Base-by-base conservation (phyloP, 2,113 vertebrate species). In the Marmota flaviventris region DNA sequence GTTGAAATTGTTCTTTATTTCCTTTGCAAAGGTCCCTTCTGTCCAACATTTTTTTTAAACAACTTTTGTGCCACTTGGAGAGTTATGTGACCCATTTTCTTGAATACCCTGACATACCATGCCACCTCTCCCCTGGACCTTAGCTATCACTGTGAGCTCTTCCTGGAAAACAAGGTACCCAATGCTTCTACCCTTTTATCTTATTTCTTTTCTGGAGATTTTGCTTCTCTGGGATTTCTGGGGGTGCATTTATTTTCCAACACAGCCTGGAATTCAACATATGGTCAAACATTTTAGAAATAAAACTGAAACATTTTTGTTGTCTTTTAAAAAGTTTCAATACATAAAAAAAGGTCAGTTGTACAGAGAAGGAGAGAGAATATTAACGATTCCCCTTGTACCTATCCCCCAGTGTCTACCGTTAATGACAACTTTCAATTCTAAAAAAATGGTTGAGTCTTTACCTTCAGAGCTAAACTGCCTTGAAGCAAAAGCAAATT, bases 381-480 rank as follows among this genome's bases (percentile, higher is more conserved):
- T 14, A 67, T 22, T n/a, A 79, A 25, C 76, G 39, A 82, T 13
- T 9, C 3, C 16, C 5, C 58, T 1, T 75, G 9, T 37, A 11
- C 1, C 10, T 4, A 1, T 48, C 48, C 25, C 45, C 16, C 0
- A 8, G 1, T 72, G 25, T 2, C 18, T 89, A 37, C 8, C 25
- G 22, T 73, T 70, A 65, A 48, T 45, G 11, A 56, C 4, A 37
- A 27, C 29, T 32, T 95, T 91, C 56, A 2, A 18, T 89, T 92
- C 72, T 87, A 61, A 91, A 32, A 45, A 65, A 27, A 94, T 1
- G 11, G 29, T 29, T 61, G 48, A n/a, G 0, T 61, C 29, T 87
- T 91, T 85, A 39, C 63, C 27, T 34, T 93, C 61, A 67, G 16
- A 83, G 82, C 78, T 37, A 77, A 96, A 78, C 8, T 63, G 8